phyloP scores from a whole-genome alignment of 2,113 vertebrate genomes.

The Procapra przewalskii region DNA sequence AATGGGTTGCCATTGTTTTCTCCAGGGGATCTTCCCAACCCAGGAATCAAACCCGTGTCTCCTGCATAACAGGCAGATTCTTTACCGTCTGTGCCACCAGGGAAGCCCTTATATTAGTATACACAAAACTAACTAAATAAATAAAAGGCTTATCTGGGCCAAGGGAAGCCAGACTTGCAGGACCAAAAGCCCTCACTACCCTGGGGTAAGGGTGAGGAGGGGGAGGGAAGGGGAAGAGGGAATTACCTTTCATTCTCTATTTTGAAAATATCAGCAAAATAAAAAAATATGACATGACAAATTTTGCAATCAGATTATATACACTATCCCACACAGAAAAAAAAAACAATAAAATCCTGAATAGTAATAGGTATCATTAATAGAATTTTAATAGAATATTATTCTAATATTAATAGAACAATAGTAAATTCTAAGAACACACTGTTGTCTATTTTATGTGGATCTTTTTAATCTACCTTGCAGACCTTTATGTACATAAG shows the following conservation, averaged over 20 bases:
- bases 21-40: neutral
- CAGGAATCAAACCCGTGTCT: neutral
- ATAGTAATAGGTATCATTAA: neutral
- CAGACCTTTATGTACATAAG: neutral
- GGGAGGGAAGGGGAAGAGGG: neutral
- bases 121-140: neutral
- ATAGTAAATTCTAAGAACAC: neutral
- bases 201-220: neutral
- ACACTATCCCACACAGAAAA: neutral
- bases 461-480: neutral
- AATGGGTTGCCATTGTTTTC: neutral
- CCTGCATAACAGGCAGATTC: neutral
- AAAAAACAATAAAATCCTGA: neutral
- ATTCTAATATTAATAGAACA: neutral
- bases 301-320: neutral
- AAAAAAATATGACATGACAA: neutral
- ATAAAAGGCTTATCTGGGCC: neutral
- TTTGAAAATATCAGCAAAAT: neutral
- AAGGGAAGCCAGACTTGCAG: neutral
- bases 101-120: neutral
- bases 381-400: too few species aligned
- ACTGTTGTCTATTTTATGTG: neutral
- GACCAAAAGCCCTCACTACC: neutral
- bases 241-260: neutral
- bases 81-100: neutral